Evolutionary conservation across 2,113 vertebrate species (phyloP), one percentile per base, ranked within the genome.

Genomic region (Caracal caracal): DNA sequence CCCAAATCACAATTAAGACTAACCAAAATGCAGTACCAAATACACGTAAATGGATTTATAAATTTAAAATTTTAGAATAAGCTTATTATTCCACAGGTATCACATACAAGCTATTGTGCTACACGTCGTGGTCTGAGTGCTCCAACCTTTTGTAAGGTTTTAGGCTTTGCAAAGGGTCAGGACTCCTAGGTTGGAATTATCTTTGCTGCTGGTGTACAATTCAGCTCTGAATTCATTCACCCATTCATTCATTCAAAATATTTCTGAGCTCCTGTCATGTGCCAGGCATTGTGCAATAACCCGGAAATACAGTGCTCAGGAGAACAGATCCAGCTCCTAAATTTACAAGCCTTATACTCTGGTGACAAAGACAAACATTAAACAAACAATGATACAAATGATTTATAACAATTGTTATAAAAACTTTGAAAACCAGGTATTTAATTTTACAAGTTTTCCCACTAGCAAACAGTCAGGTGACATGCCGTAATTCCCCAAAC

Each of bases 31-130:
- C 20, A 92, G 30, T 90, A 90, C 35, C 86, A 79, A 95, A 68
- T 65, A 26, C 20, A 95, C 70, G 79, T 90, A 93, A 88, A 94
- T 53, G 94, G 24, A 88, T 78, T 93, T 76, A 95, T 49, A 87
- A 95, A 68, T 49, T 93, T 83, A 43, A 90, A 82, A 56, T 80
- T 75, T 88, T 16, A 86, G 35, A 71, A 26, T 56, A 90, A 59
- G 24, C 56, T 82, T 83, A 56, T 70, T 80, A 61, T 75, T 93
- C 51, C 63, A 66, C 26, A 92, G 35, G 40, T 61, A 80, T 2
- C 35, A 75, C 43, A 37, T 94, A 96, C 10, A 88, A 96, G 26
- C 37, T 68, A 9, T 5, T 65, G 24, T 53, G 20, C 9, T 63
- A 75, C 70, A 81, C 19, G 10, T 26, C 88, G 90, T 30, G 61